Conservation (phyloP, 2,797 vertebrate genomes). For the Argentina silus region DNA sequence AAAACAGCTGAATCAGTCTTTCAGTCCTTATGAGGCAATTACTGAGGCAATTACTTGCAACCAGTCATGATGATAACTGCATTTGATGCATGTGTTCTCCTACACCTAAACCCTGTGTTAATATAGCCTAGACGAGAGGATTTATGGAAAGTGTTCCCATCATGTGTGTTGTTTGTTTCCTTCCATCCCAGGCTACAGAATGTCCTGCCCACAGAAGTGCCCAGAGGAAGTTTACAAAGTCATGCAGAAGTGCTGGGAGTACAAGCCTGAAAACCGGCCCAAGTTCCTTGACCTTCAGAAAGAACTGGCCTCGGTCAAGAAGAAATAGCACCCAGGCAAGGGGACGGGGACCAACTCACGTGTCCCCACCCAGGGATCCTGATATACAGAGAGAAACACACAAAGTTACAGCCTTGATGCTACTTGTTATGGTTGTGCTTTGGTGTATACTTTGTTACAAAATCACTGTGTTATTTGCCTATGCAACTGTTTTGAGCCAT, state of each 20-base stretch:
- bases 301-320: conserved; percentile 88
- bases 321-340: conserved; percentile 70
- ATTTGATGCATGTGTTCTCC: background rate
- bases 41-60: background rate
- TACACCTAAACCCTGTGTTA: background rate
- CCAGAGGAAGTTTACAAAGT: conserved; percentile 94
- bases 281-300: conserved; percentile 91
- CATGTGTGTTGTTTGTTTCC: background rate
- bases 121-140: background rate
- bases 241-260: conserved; percentile 96
- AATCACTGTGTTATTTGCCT: conserved; percentile 46
- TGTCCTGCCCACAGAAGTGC: conserved; percentile 94
- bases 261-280: conserved; percentile 91
- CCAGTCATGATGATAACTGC: background rate
- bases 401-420: conserved; percentile 64
- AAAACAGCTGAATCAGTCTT: background rate
- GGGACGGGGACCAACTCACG: background rate
- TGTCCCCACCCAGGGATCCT: conserved; percentile 34
- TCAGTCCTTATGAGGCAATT: background rate
- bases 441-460: conserved; percentile 50
- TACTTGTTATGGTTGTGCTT: conserved; percentile 36
- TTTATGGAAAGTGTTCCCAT: background rate
- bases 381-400: conserved; percentile 57
- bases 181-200: conserved; percentile 86
- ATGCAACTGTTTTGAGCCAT: conserved; percentile 49